phyloP scores from a whole-genome alignment of 2,888 invertebrate genomes.

The Dolichopus griseipennis region DNA sequence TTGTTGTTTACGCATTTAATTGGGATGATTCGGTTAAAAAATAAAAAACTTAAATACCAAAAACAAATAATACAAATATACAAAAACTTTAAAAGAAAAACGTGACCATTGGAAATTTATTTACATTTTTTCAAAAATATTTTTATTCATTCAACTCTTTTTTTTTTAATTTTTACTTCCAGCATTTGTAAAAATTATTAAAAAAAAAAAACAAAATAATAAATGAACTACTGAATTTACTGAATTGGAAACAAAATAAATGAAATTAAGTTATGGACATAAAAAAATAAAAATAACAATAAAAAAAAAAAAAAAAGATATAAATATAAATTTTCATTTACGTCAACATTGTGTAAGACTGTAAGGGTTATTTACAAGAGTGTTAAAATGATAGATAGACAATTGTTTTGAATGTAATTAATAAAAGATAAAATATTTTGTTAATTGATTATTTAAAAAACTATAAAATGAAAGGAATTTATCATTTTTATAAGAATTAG shows the following conservation, averaged over 20 bases:
- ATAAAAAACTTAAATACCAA: not conserved
- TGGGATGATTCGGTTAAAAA: slow-evolving; percentile 6
- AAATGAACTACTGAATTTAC: not conserved
- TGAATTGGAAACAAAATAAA: not conserved
- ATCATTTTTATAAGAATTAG: too few relatives aligned
- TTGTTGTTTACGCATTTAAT: not conserved
- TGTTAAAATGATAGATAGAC: not conserved
- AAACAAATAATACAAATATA: too few relatives aligned
- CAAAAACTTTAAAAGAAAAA: not conserved
- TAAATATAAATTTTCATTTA: too few relatives aligned
- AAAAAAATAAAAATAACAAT: not conserved
- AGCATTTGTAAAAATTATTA: not conserved
- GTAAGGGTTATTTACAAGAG: not conserved
- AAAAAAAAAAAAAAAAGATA: not conserved
- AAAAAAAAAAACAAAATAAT: too few relatives aligned
- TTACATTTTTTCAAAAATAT: not conserved
- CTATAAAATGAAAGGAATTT: too few relatives aligned
- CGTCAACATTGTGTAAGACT: not conserved
- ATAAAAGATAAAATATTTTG: too few relatives aligned
- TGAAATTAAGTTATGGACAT: not conserved
- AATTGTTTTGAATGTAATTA: too few relatives aligned
- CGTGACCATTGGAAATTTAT: not conserved
- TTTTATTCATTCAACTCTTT: not conserved
- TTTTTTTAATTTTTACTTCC: not conserved
- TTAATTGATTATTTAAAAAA: too few relatives aligned